Evolutionary conservation across 1,140 invertebrate genomes (phyloP), one percentile per base, ranked within the genome.

Genomic region (Lordiphosa clarofinis): DNA sequence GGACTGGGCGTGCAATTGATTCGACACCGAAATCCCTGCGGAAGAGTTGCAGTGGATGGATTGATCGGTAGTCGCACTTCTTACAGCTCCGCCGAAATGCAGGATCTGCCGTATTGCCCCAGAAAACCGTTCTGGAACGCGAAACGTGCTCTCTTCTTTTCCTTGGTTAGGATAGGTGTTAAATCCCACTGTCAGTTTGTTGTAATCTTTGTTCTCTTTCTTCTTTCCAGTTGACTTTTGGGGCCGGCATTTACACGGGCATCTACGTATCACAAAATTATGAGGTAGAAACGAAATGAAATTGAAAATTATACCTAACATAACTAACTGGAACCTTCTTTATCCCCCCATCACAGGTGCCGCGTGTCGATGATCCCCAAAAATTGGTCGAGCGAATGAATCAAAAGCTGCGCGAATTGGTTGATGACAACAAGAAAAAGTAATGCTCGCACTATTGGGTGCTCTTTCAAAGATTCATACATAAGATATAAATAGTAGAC

Each of bases 241-340:
- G 93, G 19, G 81, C 93, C 68, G 95, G 95, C 28, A 89, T 96
- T 19, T 96, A 96, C 74, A 90, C 94, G 50, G 95, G 95, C 35
- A 92, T 96, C 54, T 96, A 96, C 79, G 76, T 95, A 55, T 92
- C 92, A 56, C 95, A 96, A 91, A 96, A 95, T 89, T 96, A 95
- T 90, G 91, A 95, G 90, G 95, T 95, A 91, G 3, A 19, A 3
- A 1, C 7, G 7, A 8, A 9, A 11, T 4, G 21, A 3, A 1
- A 31, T 31, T 1, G 12, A n/a, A n/a, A 7, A 19, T 19, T 24
- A 5, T 2, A 3, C 5, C 6, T 24, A 24, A 24, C 3, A 28
- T 13, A 15, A 15, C 8, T 19, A 8, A 35, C 1, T 28, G 33
- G n/a, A 2, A 4, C 48, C 59, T 19, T 46, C 4, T 67, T 35